Evolutionary conservation across 1,140 invertebrate genomes (phyloP), one percentile per base, ranked within the genome.

Genomic region (Elysia chlorotica): DNA sequence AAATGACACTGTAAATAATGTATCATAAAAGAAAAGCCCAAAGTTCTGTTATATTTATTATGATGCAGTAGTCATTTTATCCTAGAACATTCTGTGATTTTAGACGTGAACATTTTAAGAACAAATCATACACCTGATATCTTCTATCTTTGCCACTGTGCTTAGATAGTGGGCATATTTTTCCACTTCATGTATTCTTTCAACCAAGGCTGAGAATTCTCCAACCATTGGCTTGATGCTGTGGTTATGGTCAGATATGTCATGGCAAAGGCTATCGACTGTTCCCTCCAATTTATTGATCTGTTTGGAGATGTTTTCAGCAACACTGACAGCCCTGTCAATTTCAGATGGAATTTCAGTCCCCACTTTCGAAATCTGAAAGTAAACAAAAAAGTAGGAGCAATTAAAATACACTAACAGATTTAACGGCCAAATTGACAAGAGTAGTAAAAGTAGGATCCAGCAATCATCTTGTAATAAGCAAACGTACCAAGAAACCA

Each of bases 131-230:
- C 61, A 91, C 91, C 90, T 92, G 65, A 92, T 86, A 74, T 91
- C 89, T 82, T 93, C 91, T 65, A 93, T 88, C 74, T 89, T 88
- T 80, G 91, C 88, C 25, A 93, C 82, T 36, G 91, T 89, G 72
- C 89, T 88, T 23, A 93, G 82, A 83, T 94, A 93, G 41, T 90
- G 88, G 23, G 90, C 81, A 28, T 90, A 85, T 69, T 88, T 89
- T 76, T 93, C 90, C 56, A 93, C 85, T 66, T 91, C 88, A 31
- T 89, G 84, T 54, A 93, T 89, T 78, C 91, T 89, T 31, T 89
- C 83, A 2, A 91, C 84, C 63, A 90, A 82, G 73, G 85, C 82
- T 57, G 89, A 82, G 1, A 91, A 81, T 21, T 90, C 82, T 17
- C 82, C 83, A 31, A 90, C 81, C 25, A 87, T 79, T 17, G 89